Evolutionary conservation across 2,888 invertebrate species (phyloP).

Genomic region (Chaetogeoica ovagalla): DNA sequence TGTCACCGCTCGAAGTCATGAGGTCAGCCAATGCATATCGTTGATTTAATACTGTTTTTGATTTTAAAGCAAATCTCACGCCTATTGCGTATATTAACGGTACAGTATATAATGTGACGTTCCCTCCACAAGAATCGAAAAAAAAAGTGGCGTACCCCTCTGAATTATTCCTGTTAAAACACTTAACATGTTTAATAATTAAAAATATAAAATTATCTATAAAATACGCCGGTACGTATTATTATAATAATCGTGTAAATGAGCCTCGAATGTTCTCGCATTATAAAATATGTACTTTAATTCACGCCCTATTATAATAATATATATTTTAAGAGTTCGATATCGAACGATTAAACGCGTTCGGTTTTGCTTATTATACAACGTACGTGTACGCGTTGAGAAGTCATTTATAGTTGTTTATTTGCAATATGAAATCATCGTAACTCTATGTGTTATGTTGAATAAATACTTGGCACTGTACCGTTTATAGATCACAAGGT

Average conservation of each 20-base stretch:
- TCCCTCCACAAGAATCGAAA: too few species aligned
- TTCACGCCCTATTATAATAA: neutral
- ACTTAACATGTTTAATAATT: too few species aligned
- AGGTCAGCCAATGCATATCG: slow-evolving; percentile 64
- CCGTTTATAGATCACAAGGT: neutral
- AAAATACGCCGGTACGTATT: too few species aligned
- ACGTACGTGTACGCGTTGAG: neutral
- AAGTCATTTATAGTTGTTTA: slow-evolving; percentile 10
- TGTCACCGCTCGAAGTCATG: slow-evolving; percentile 86
- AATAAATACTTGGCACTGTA: neutral
- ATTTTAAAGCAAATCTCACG: too few species aligned
- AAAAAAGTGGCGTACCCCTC: too few species aligned
- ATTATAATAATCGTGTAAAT: too few species aligned
- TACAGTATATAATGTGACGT: too few species aligned
- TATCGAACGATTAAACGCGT: slow-evolving; percentile 11
- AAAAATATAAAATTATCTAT: too few species aligned
- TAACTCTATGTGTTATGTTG: neutral
- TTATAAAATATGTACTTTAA: neutral
- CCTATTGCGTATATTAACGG: too few species aligned
- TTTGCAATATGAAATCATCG: neutral
- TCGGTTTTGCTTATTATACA: neutral
- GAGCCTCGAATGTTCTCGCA: neutral
- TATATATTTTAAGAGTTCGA: neutral
- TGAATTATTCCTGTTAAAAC: slow-evolving; percentile 3
- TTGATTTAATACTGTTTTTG: too few species aligned